A percentile compares a stretch with the other conserved stretches of the same genome.
Conservation (phyloP, 2,797 vertebrate genomes). For the Leptodactylus fallax region DNA sequence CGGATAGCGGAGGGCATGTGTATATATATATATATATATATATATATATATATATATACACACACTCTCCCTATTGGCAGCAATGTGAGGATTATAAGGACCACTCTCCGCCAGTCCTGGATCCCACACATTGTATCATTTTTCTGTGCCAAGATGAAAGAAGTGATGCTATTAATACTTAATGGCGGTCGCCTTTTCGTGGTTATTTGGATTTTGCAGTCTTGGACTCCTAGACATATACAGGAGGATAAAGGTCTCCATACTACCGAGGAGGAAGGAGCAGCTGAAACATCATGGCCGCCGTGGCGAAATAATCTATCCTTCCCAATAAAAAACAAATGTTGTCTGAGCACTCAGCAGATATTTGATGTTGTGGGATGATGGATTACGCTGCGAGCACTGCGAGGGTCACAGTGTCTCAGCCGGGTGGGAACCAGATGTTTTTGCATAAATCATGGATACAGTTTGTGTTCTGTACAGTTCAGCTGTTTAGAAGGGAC, state of each 20-base stretch:
- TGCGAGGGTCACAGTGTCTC: slow-evolving; percentile 44
- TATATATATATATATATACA: too few relatives aligned
- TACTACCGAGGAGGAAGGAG: slow-evolving; percentile 3
- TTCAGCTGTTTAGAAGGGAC: slow-evolving; percentile 48
- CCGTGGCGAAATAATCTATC: slow-evolving; percentile 27
- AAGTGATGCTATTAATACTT: neutral
- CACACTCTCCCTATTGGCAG: too few relatives aligned
- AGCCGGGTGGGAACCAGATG: slow-evolving; percentile 57
- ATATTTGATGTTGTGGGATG: slow-evolving; percentile 53
- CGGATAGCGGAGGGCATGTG: too few relatives aligned
- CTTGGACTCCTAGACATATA: neutral
- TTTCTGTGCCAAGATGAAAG: neutral
- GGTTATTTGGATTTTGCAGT: neutral
- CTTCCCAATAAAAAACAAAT: slow-evolving; percentile 55
- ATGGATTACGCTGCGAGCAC: slow-evolving; percentile 44
- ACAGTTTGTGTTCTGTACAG: slow-evolving; percentile 41
- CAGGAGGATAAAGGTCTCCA: slow-evolving; percentile 22
- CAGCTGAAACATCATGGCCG: slow-evolving; percentile 47
- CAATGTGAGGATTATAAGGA: neutral
- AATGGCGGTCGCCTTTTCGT: neutral
- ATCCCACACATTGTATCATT: too few relatives aligned
- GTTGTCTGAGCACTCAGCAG: slow-evolving; percentile 51
- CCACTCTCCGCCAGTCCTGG: too few relatives aligned
- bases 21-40: too few relatives aligned
- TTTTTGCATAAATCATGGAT: slow-evolving; percentile 56